These are phyloP conservation scores for Zhengitettix transpicula DNA, from an alignment of 2,888 invertebrate genomes.

Conservation along the genomic window DNA sequence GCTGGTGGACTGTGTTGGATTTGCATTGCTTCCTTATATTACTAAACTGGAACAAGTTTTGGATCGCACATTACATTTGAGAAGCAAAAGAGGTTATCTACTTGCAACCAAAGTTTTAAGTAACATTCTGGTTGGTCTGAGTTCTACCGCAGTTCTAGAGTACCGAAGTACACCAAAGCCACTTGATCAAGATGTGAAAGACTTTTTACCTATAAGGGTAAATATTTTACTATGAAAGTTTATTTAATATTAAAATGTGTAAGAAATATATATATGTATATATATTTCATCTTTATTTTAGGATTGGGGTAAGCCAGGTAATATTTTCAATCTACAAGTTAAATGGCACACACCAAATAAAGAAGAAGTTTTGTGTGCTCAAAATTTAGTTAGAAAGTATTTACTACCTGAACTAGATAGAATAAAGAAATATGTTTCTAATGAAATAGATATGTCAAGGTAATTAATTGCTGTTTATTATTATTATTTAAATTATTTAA, in stretches of 20 bases:
- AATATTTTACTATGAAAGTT: constrained; percentile 3
- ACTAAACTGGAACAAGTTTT: constrained; percentile 47
- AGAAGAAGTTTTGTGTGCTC: constrained; percentile 48
- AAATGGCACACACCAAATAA: constrained; percentile 63
- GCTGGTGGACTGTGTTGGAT: constrained; percentile 48
- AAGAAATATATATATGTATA: too few relatives aligned
- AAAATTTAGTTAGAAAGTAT: constrained; percentile 45
- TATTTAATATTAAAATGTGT: neutral
- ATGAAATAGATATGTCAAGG: constrained; percentile 22
- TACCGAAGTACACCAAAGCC: constrained; percentile 41
- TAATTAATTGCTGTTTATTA: neutral
- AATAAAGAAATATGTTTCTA: constrained; percentile 35
- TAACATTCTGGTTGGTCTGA: constrained; percentile 36
- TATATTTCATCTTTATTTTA: constrained; percentile 12
- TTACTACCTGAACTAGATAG: constrained; percentile 43
- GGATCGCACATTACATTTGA: constrained; percentile 49
- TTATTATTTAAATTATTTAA: too few relatives aligned
- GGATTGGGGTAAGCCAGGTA: constrained; percentile 67
- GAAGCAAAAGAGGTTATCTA: constrained; percentile 46
- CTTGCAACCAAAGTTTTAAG: constrained; percentile 44
- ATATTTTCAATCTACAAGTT: constrained; percentile 45
- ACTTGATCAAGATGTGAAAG: constrained; percentile 43
- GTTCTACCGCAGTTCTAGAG: constrained; percentile 42
- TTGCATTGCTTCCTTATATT: constrained; percentile 44
- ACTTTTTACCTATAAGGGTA: constrained; percentile 51